A percentile compares a stretch with the other conserved stretches of the same genome.
phyloP scores from a whole-genome alignment of 2,888 invertebrate species.

The Mesochorus sp. region DNA sequence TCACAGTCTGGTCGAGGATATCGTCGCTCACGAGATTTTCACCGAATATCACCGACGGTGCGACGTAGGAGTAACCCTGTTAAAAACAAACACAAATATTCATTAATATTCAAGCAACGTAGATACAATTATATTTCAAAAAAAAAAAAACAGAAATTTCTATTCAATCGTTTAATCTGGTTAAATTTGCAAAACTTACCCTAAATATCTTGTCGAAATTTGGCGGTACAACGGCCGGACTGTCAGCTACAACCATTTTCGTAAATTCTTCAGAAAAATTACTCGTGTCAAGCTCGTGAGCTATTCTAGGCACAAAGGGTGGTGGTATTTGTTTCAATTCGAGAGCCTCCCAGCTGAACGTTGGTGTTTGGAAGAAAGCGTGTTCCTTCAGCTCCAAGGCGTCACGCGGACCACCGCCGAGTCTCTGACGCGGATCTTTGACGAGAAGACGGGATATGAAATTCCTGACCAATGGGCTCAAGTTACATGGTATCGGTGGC shows the following conservation, averaged over 20 bases:
- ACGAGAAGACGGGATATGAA: slow-evolving; percentile 92
- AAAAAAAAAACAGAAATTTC: too few species aligned
- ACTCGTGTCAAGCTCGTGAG: slow-evolving; percentile 94
- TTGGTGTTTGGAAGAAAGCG: slow-evolving; percentile 89
- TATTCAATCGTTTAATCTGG: too few species aligned
- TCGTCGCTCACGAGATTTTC: slow-evolving; percentile 90
- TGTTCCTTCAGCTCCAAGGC: slow-evolving; percentile 95
- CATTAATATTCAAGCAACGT: not conserved
- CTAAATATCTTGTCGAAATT: slow-evolving; percentile 94
- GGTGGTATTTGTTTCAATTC: slow-evolving; percentile 90
- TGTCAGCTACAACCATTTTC: slow-evolving; percentile 94
- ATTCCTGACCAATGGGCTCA: slow-evolving; percentile 89
- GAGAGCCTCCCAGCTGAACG: slow-evolving; percentile 89
- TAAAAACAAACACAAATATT: not conserved
- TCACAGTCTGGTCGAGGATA: slow-evolving; percentile 84
- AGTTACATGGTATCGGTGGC: slow-evolving; percentile 93
- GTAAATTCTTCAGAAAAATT: slow-evolving; percentile 99
- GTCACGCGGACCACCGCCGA: slow-evolving; percentile 93
- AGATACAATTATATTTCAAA: not conserved
- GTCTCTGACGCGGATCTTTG: slow-evolving; percentile 93
- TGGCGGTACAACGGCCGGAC: slow-evolving; percentile 93
- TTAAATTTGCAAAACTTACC: slow-evolving; percentile 66
- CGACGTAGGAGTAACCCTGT: slow-evolving; percentile 96
- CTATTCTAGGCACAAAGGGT: slow-evolving; percentile 94
- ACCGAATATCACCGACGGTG: slow-evolving; percentile 94